These are phyloP conservation scores for Coracias cyanogaster DNA, from an alignment of 2,797 vertebrate genomes.

Conservation along the genomic window DNA sequence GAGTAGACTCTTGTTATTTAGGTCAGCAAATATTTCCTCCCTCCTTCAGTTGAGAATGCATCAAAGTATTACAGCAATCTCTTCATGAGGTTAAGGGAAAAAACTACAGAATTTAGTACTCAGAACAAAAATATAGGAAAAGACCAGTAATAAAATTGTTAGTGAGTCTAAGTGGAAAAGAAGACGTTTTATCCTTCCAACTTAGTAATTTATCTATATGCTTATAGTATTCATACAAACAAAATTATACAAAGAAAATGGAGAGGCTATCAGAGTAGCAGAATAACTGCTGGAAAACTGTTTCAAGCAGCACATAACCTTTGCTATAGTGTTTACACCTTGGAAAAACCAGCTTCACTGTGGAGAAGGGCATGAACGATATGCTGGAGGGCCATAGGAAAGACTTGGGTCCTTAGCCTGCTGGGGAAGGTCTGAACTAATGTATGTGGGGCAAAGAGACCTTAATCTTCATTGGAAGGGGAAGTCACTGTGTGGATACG, in stretches of 20 bases:
- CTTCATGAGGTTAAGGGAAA: background rate
- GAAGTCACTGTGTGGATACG: background rate
- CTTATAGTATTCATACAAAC: background rate
- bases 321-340: background rate
- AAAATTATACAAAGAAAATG: background rate
- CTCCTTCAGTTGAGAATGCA: background rate
- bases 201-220: background rate
- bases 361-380: background rate
- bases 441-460: background rate
- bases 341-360: background rate
- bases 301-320: background rate
- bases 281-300: background rate
- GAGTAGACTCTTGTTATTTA: background rate
- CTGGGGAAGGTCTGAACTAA: background rate
- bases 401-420: background rate
- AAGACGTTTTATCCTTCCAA: background rate
- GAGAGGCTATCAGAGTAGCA: background rate
- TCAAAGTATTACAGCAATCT: background rate
- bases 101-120: background rate
- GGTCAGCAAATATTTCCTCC: background rate
- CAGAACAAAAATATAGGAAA: background rate
- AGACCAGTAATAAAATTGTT: background rate
- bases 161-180: background rate
- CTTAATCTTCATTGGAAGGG: background rate
- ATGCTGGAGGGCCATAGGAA: background rate